Evolutionary conservation across 1,140 invertebrate genomes (phyloP).

Genomic region (Drosophila repleta): DNA sequence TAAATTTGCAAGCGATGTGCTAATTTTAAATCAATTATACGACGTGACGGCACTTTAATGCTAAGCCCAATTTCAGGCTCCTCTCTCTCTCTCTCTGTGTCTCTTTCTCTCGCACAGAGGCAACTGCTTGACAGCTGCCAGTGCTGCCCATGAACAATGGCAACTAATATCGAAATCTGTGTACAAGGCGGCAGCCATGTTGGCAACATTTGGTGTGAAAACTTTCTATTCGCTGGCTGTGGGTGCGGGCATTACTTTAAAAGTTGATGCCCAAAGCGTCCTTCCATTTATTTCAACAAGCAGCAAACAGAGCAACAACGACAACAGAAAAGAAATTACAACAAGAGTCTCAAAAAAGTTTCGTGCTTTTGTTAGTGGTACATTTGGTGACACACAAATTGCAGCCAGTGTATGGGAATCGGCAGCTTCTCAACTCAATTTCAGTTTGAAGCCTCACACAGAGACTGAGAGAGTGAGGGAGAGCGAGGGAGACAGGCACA

Average conservation of each 20-base stretch:
- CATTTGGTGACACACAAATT: constrained; percentile 73
- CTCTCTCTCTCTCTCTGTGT: background rate
- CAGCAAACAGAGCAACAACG: background rate
- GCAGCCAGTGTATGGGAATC: constrained; percentile 40
- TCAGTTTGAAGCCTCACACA: constrained; percentile 53
- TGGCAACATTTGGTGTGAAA: constrained; percentile 78
- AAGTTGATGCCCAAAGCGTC: constrained; percentile 61
- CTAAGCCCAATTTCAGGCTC: constrained; percentile 28
- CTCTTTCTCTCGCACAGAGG: background rate
- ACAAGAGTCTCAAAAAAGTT: constrained; percentile 55
- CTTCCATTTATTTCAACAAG: constrained; percentile 55
- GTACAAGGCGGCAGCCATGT: constrained; percentile 50
- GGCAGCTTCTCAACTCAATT: constrained; percentile 51
- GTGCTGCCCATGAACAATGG: constrained; percentile 47
- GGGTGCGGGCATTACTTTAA: constrained; percentile 54
- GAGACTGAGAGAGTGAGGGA: background rate
- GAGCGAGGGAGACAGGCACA: no score
- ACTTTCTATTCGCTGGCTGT: constrained; percentile 43
- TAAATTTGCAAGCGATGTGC: constrained; percentile 77
- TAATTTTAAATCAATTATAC: constrained; percentile 81
- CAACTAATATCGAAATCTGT: constrained; percentile 70
- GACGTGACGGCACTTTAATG: constrained; percentile 70
- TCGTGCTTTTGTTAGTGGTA: constrained; percentile 61
- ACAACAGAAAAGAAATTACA: constrained; percentile 35
- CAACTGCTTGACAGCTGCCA: constrained; percentile 42